Evolutionary conservation across 1,140 invertebrate species (phyloP).

Genomic region (Caenorhabditis latens): DNA sequence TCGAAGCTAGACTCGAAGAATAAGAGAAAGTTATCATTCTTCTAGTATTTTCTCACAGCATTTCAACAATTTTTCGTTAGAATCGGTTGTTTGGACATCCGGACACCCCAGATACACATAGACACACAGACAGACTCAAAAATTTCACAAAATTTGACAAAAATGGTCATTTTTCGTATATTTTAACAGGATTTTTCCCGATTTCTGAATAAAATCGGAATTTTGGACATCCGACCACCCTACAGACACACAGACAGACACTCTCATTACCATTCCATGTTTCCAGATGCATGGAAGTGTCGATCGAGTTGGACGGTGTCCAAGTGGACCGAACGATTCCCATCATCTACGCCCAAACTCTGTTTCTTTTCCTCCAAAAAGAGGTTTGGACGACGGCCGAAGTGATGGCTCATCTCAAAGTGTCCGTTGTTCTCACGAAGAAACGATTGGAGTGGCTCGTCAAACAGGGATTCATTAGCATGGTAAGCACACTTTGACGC

Average conservation of each 20-base stretch:
- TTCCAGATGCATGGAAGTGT: constrained; percentile 89
- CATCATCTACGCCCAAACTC: constrained; percentile 92
- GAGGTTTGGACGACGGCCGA: constrained; percentile 61
- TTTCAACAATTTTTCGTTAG: too few species aligned
- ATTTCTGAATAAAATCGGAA: too few species aligned
- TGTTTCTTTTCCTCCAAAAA: constrained; percentile 93
- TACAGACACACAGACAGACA: too few species aligned
- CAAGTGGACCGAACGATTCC: constrained; percentile 88
- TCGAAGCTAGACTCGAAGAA: too few species aligned
- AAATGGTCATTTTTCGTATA: too few species aligned
- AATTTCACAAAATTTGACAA: too few species aligned
- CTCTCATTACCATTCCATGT: constrained; percentile 79
- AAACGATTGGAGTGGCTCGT: constrained; percentile 87
- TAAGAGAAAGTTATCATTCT: too few species aligned
- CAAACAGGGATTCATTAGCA: constrained; percentile 87
- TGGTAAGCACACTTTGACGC: constrained; percentile 79
- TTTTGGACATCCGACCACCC: too few species aligned
- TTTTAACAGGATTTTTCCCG: too few species aligned
- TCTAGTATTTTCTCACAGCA: too few species aligned
- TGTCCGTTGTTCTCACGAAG: constrained; percentile 86
- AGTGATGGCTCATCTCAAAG: constrained; percentile 48
- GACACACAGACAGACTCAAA: neutral
- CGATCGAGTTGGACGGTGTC: constrained; percentile 89
- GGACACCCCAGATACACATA: too few species aligned
- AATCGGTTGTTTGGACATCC: neutral